Base-by-base conservation (phyloP, 2,888 invertebrate species). In the Mermis nigrescens region DNA sequence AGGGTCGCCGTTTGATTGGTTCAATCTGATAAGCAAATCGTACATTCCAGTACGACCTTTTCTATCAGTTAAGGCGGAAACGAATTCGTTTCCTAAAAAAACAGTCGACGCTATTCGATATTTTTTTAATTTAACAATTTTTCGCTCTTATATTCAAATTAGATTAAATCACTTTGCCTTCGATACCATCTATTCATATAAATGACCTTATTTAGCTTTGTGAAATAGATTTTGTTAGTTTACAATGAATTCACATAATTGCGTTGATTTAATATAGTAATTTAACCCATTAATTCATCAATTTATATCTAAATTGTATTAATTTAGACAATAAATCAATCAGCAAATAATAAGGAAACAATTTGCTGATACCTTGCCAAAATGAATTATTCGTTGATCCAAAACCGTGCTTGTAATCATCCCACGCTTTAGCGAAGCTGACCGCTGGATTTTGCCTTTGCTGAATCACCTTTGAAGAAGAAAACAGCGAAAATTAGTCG, bases 381-480 rank as follows among this genome's bases (percentile, higher is more conserved):
- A 48, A 48, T 22, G 12, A 12, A 48, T 12, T n/a, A 22, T 48
- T 24, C 7, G 7, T 12, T 22, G 15, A 7, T 19, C 51, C 51
- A 24, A 48, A 48, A 24, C 51, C 51, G 7, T 24, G 51, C 24
- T 48, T 48, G 51, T 48, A 48, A n/a, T 48, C 51, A 7, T 48
- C n/a, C 51, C 51, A 48, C 7, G 51, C 7, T 7, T 24, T 12
- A 7, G 51, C 51, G 24, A 48, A 48, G 51, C 26, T 48, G 19
- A 22, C 12, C 7, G 12, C 24, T 12, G 19, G 19, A 12, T 7
- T 48, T 7, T 12, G 7, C 7, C 51, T 12, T 7, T 24, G 51
- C 26, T 48, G 51, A 48, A 48, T 48, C 7, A 48, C 51, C 51
- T 48, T 7, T n/a, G n/a, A n/a, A n/a, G n/a, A n/a, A n/a, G n/a